Conservation (phyloP, 2,113 vertebrate species). For the Seriola quinqueradiata region DNA sequence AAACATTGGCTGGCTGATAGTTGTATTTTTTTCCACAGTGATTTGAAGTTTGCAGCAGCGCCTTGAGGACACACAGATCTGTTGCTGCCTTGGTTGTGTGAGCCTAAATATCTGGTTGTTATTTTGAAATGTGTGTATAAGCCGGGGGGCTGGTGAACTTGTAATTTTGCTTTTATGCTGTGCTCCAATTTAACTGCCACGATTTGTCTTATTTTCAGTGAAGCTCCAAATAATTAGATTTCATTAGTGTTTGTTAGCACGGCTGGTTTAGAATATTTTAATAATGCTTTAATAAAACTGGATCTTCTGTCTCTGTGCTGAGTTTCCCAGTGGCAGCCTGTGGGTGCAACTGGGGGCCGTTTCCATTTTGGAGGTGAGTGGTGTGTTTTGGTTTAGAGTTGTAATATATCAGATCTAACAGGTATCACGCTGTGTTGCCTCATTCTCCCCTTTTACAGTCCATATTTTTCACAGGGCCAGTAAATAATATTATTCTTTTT, state of each 20-base stretch:
- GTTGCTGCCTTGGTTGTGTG: background rate
- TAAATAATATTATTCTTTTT: background rate
- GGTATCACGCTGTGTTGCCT: conserved; percentile 1
- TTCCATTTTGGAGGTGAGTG: conserved; percentile 25
- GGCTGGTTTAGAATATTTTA: conserved; percentile 28
- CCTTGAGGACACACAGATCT: conserved; percentile 39
- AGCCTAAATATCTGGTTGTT: conserved; percentile 29
- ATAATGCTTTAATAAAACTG: conserved; percentile 8
- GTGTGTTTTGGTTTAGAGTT: conserved; percentile 25
- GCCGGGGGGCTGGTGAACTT: conserved; percentile 17
- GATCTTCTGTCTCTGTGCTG: conserved; percentile 9
- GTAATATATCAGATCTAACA: conserved; percentile 19
- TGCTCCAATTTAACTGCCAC: conserved; percentile 8
- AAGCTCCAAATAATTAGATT: conserved; percentile 34
- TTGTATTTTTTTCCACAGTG: conserved; percentile 13
- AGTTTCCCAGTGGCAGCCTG: conserved; percentile 29
- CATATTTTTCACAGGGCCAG: background rate
- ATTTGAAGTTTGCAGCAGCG: conserved; percentile 26
- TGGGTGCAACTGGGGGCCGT: conserved; percentile 16
- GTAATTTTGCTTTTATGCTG: conserved; percentile 13
- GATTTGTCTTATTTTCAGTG: conserved; percentile 36
- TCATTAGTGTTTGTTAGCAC: conserved; percentile 25
- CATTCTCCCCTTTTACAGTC: background rate
- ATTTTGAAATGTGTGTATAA: conserved; percentile 29
- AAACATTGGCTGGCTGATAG: conserved; percentile 1